Evolutionary conservation across 1,140 invertebrate genomes (phyloP), one percentile per base, ranked within the genome.

Genomic region (Lucilia cuprina): DNA sequence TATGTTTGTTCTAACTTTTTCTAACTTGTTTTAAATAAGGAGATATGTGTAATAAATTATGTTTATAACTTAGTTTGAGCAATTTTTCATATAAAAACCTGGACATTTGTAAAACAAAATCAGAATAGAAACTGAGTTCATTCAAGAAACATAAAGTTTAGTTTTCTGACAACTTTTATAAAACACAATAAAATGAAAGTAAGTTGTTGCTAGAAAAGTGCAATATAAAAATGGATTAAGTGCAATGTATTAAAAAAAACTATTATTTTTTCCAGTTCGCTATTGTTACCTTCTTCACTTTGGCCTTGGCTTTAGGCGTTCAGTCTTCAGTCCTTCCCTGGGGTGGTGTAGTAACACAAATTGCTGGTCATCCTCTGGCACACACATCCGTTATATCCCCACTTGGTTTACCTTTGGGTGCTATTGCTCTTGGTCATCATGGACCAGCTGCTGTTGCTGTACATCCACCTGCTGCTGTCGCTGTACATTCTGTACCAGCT

Each of bases 291-390:
- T 84, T 91, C 84, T 86, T 91, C 83, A 88, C 87, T 83, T 83
- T 91, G 87, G 89, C 89, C 87, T 87, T 90, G n/a, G 88, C 89
- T 87, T 85, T 91, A 87, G 89, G 89, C 82, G 88, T 88, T 19
- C 88, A 91, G 87, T 90, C 88, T 13, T 90, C 89, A 12, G 17
- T 78, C 2, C n/a, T 78, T n/a, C 75, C 75, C 34, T 78, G 75
- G 75, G 75, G 75, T 41, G 21, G 14, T 41, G 86, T 91, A 12
- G 35, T 85, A 5, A 82, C 84, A 3, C 12, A 65, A 35, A 34
- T 78, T 17, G 75, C 41, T 60, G 82, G 65, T 49, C 47, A 34
- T 74, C 34, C 34, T 14, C 55, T 82, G 30, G 49, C 80, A 30
- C 50, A 82, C 19, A 82, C 80, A 17, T 41, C 80, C 55, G 80